A percentile compares a stretch with the other conserved stretches of the same genome.
phyloP scores from a whole-genome alignment of 53 echinoderm and acorn worm species.

The Holothuria scabra region DNA sequence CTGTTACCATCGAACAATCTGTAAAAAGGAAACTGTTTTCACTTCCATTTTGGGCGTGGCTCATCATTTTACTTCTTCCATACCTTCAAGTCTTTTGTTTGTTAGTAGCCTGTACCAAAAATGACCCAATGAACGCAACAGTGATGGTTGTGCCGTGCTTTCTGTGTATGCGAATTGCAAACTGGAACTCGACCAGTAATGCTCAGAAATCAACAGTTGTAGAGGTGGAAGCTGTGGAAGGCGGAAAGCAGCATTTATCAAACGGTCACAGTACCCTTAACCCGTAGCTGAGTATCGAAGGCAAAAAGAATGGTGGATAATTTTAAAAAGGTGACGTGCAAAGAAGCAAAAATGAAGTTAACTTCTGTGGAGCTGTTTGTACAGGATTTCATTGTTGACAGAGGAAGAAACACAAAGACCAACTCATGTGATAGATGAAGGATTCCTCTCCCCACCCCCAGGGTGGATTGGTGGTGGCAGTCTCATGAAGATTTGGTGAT shows the following conservation, averaged over 20 bases:
- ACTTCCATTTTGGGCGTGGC: constrained; percentile 93
- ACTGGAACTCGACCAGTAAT: background rate
- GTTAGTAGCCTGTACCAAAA: constrained; percentile 90
- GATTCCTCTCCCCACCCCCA: no score
- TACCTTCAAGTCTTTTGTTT: constrained; percentile 97
- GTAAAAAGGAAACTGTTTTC: constrained; percentile 72
- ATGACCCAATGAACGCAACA: constrained; percentile 80
- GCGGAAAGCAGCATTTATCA: background rate
- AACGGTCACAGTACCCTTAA: constrained; percentile 31
- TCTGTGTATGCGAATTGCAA: constrained; percentile 63
- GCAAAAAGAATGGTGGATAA: no score
- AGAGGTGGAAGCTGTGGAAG: constrained; percentile 32
- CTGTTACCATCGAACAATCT: constrained; percentile 71
- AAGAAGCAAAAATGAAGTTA: background rate
- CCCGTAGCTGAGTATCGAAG: background rate
- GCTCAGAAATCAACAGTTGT: constrained; percentile 7
- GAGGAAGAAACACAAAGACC: no score
- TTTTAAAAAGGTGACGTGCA: no score
- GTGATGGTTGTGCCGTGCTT: constrained; percentile 77
- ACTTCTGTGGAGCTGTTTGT: background rate
- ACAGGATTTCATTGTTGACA: no score
- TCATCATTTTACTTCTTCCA: constrained; percentile 73
- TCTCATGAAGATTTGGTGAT: no score
- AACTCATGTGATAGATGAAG: no score
- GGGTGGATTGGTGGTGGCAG: no score